Percentiles rank a stretch among this genome's conserved stretches.
phyloP scores from a whole-genome alignment of 2,797 vertebrate species.

The Pangasius djambal region DNA sequence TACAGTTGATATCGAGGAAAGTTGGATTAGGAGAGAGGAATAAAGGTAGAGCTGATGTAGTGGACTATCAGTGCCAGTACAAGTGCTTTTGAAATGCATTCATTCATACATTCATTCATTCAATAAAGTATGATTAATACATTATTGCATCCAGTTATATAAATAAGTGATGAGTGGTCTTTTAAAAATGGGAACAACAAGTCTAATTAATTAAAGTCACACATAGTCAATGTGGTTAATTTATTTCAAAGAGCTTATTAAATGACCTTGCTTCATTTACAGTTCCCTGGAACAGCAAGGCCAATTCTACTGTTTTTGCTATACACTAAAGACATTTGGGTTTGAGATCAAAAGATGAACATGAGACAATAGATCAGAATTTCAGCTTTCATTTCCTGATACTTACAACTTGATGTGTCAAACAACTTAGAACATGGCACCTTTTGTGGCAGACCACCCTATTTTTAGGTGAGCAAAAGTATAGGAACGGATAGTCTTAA shows the following conservation, averaged over 20 bases:
- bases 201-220: neutral
- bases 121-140: neutral
- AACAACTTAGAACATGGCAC: neutral
- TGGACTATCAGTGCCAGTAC: neutral
- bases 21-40: neutral
- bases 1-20: neutral
- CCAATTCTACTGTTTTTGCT: neutral
- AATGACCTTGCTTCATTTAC: neutral
- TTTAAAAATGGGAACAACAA: neutral
- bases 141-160: neutral
- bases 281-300: neutral
- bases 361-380: neutral
- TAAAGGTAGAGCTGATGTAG: neutral
- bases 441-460: neutral
- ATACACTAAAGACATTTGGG: neutral
- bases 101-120: neutral
- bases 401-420: neutral
- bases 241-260: neutral
- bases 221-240: neutral
- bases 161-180: neutral
- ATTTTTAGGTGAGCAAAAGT: neutral
- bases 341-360: neutral
- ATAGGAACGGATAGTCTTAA: neutral
- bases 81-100: neutral
- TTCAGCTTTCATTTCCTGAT: neutral